Conservation (phyloP, 2,113 vertebrate species). For the Orthonyx spaldingii region DNA sequence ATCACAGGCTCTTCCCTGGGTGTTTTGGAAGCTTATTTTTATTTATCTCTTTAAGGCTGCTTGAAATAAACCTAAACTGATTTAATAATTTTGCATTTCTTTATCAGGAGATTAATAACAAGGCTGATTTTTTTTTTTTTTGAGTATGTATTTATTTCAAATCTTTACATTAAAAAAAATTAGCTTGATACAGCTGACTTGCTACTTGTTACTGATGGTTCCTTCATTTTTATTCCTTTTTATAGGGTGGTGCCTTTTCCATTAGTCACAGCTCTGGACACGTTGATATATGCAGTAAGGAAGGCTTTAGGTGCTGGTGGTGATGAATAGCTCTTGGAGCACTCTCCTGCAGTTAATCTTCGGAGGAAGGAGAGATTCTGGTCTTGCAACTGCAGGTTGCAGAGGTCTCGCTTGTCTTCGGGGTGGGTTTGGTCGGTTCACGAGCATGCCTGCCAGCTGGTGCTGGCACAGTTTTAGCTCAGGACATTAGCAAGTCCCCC, state of each 20-base stretch:
- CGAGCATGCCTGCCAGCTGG: background rate
- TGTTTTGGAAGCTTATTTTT: background rate
- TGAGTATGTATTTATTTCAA: background rate
- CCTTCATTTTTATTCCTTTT: background rate
- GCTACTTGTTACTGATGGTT: background rate
- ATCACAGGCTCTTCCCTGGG: background rate
- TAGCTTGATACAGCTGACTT: background rate
- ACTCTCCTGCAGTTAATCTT: conserved; percentile 21
- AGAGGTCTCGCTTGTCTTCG: background rate
- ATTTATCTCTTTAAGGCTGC: background rate
- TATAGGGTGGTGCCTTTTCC: background rate
- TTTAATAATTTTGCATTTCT: background rate
- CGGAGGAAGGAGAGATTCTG: background rate
- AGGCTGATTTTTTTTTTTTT: background rate
- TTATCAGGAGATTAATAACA: background rate
- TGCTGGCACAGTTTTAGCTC: background rate
- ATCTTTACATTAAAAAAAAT: background rate
- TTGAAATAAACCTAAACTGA: background rate
- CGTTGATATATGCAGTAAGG: background rate
- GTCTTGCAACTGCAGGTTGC: background rate
- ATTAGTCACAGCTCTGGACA: conserved; percentile 2
- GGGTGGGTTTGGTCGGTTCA: background rate
- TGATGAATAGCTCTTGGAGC: conserved; percentile 19
- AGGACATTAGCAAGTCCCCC: background rate
- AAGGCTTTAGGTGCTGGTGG: background rate